Conservation (phyloP, 1,140 invertebrate species). For the Pseudomyrmex cubaensis region DNA sequence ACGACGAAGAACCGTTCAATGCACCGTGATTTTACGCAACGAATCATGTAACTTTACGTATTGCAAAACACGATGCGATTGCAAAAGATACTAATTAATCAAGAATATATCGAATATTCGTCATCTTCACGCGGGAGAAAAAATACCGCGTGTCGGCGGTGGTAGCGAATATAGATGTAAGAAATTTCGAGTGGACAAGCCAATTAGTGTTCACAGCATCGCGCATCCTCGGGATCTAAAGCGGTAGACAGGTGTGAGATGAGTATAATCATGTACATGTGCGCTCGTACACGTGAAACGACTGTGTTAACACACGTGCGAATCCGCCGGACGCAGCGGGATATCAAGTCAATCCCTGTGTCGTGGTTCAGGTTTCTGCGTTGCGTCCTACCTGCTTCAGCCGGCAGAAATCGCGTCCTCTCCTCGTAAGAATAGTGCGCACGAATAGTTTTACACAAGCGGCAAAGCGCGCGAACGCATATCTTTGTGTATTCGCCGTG, state of each 20-base stretch:
- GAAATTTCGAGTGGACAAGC: slow-evolving; percentile 76
- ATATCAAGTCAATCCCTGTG: slow-evolving; percentile 45
- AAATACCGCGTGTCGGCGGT: background rate
- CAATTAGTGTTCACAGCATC: slow-evolving; percentile 73
- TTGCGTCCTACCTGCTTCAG: slow-evolving; percentile 29
- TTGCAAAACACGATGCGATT: background rate
- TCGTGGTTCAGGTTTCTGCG: slow-evolving; percentile 42
- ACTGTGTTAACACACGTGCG: slow-evolving; percentile 65
- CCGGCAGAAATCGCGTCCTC: background rate
- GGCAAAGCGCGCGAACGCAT: background rate
- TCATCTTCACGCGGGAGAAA: background rate
- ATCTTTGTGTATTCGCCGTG: background rate
- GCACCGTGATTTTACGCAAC: slow-evolving; percentile 28
- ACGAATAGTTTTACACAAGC: background rate
- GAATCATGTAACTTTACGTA: slow-evolving; percentile 5
- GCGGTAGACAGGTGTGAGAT: slow-evolving; percentile 61
- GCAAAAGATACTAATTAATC: background rate
- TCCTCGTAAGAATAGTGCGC: background rate
- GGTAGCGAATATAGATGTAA: slow-evolving; percentile 65
- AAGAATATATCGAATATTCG: background rate
- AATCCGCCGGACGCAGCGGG: slow-evolving; percentile 61
- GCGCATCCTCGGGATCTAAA: slow-evolving; percentile 19
- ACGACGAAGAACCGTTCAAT: slow-evolving; percentile 30
- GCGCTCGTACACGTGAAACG: slow-evolving; percentile 58
- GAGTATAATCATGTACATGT: slow-evolving; percentile 50